phyloP scores from a whole-genome alignment of 1,140 invertebrate genomes.

The Caerostris darwini region DNA sequence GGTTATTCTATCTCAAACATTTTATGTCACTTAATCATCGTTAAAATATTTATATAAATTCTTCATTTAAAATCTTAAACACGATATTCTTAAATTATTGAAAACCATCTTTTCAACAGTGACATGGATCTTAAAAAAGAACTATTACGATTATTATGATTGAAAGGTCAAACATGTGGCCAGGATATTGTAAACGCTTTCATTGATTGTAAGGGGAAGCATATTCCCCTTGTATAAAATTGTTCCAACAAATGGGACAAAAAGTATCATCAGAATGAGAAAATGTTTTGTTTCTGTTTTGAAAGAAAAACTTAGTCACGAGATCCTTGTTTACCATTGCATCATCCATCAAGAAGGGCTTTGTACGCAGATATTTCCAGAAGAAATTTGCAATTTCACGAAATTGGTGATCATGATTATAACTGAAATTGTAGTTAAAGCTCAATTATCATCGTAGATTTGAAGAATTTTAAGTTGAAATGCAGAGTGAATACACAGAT shows the following conservation, averaged over 20 bases:
- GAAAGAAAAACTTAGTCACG: no score
- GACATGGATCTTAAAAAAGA: neutral
- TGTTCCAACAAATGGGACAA: no score
- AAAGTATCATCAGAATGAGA: no score
- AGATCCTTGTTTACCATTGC: conserved; percentile 60
- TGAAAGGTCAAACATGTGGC: neutral
- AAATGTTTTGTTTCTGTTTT: no score
- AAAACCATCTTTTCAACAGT: no score
- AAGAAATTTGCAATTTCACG: conserved; percentile 46
- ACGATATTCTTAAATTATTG: no score
- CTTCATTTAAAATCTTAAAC: no score
- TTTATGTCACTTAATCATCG: no score
- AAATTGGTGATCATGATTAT: conserved; percentile 67
- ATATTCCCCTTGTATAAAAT: neutral
- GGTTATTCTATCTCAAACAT: no score
- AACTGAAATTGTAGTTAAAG: neutral
- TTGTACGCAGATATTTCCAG: conserved; percentile 29
- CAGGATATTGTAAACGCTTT: neutral
- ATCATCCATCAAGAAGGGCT: conserved; percentile 40
- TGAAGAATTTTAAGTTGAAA: conserved; percentile 79
- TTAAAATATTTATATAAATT: no score
- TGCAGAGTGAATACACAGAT: conserved; percentile 80
- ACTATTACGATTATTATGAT: neutral
- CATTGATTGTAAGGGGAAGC: neutral
- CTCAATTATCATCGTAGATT: conserved; percentile 80